These are phyloP conservation scores for Scaptodrosophila lebanonensis DNA, from an alignment of 1,140 invertebrate genomes.

Conservation along the genomic window DNA sequence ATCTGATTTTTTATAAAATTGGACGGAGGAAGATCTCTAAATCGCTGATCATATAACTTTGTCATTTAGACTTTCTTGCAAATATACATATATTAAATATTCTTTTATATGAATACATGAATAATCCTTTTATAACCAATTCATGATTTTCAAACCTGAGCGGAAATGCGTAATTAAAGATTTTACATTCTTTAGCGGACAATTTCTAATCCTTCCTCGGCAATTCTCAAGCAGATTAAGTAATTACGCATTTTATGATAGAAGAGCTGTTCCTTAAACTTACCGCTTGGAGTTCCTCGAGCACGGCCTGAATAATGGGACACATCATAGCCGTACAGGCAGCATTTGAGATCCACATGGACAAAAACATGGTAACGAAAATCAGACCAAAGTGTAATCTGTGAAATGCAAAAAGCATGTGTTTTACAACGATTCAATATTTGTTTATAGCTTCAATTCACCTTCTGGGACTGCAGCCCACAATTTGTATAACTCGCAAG, in stretches of 20 bases:
- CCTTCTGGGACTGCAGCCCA: slow-evolving; percentile 86
- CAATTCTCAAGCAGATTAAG: too few relatives aligned
- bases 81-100: too few relatives aligned
- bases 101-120: too few relatives aligned
- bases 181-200: neutral
- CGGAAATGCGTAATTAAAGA: slow-evolving; percentile 2
- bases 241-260: too few relatives aligned
- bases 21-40: too few relatives aligned
- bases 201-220: too few relatives aligned
- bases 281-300: slow-evolving; percentile 84
- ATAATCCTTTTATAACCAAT: too few relatives aligned
- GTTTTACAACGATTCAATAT: neutral
- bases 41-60: too few relatives aligned
- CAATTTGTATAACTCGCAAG: slow-evolving; percentile 85
- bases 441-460: slow-evolving; percentile 37
- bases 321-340: slow-evolving; percentile 92
- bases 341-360: slow-evolving; percentile 92
- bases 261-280: too few relatives aligned
- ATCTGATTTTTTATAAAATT: too few relatives aligned
- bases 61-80: too few relatives aligned
- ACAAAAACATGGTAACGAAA: slow-evolving; percentile 87
- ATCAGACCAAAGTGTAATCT: slow-evolving; percentile 87
- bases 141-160: too few relatives aligned
- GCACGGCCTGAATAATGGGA: slow-evolving; percentile 87
- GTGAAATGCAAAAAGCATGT: slow-evolving; percentile 41